Conservation (phyloP, 2,888 invertebrate species). For the Ophion ventricosus region DNA sequence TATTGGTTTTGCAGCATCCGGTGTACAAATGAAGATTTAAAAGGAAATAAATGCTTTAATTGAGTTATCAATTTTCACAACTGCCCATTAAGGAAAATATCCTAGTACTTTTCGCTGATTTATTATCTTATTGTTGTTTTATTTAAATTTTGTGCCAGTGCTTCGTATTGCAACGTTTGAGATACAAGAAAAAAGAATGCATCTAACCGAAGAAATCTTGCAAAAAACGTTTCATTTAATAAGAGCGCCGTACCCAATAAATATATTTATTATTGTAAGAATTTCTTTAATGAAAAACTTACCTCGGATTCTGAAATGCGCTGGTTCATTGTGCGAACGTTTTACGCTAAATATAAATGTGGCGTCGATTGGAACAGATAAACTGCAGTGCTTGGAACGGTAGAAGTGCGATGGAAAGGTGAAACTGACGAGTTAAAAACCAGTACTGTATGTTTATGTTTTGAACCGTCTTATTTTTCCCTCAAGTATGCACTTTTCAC, state of each 20-base stretch:
- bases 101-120: too few relatives aligned
- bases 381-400: not conserved
- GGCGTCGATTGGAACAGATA: not conserved
- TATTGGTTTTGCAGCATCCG: too few relatives aligned
- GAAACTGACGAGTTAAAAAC: not conserved
- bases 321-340: conserved; percentile 28
- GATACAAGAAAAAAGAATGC: too few relatives aligned
- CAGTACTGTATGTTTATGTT: not conserved
- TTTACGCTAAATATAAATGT: not conserved
- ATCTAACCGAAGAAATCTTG: too few relatives aligned
- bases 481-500: conserved; percentile 22
- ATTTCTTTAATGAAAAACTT: conserved; percentile 16
- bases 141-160: too few relatives aligned
- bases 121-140: too few relatives aligned
- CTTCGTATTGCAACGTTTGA: too few relatives aligned
- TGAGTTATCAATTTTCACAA: too few relatives aligned
- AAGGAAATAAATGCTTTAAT: too few relatives aligned
- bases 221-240: too few relatives aligned
- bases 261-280: not conserved
- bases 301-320: conserved; percentile 29
- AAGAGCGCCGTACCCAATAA: not conserved
- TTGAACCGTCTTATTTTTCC: not conserved
- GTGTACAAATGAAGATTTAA: too few relatives aligned
- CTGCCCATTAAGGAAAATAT: too few relatives aligned
- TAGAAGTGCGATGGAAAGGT: conserved; percentile 1